Percentiles rank a stretch among this genome's conserved stretches.
Evolutionary conservation across 2,113 vertebrate species (phyloP).

Genomic region (Eidolon helvum): DNA sequence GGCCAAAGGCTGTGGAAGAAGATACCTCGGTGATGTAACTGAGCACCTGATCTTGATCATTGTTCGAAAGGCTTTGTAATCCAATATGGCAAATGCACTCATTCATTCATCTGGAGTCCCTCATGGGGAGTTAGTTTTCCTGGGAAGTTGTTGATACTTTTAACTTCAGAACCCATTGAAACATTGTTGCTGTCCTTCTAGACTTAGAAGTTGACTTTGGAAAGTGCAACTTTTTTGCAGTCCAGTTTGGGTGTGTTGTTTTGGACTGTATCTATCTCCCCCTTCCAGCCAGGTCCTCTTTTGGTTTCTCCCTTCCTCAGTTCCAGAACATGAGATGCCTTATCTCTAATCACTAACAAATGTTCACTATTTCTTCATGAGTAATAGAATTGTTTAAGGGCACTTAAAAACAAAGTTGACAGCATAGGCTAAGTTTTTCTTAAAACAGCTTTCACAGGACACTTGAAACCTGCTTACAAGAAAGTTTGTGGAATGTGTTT

Average conservation of each 20-base stretch:
- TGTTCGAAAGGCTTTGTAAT: conserved; percentile 44
- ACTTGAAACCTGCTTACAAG: conserved; percentile 24
- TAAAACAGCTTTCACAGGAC: conserved; percentile 29
- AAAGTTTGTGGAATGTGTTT: conserved; percentile 64
- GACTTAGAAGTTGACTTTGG: conserved; percentile 41
- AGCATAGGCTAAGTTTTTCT: not conserved
- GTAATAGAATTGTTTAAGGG: conserved; percentile 51
- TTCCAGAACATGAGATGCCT: conserved; percentile 39
- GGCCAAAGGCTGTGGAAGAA: conserved; percentile 39
- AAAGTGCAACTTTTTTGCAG: conserved; percentile 39
- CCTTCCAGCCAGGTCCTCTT: conserved; percentile 30
- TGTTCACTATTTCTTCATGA: conserved; percentile 53
- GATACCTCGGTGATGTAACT: not conserved
- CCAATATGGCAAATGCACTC: conserved; percentile 18
- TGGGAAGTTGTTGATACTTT: not conserved
- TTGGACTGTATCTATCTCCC: conserved; percentile 40
- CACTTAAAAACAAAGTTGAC: conserved; percentile 55
- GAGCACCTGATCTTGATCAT: conserved; percentile 45
- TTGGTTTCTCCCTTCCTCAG: conserved; percentile 52
- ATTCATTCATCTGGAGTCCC: conserved; percentile 43
- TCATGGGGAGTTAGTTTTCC: not conserved
- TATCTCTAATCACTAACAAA: conserved; percentile 76
- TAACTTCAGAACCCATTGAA: not conserved
- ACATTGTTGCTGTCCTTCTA: conserved; percentile 41
- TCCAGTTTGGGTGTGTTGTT: conserved; percentile 58